Evolutionary conservation across 2,797 vertebrate genomes (phyloP).

Genomic region (Capromys pilorides): DNA sequence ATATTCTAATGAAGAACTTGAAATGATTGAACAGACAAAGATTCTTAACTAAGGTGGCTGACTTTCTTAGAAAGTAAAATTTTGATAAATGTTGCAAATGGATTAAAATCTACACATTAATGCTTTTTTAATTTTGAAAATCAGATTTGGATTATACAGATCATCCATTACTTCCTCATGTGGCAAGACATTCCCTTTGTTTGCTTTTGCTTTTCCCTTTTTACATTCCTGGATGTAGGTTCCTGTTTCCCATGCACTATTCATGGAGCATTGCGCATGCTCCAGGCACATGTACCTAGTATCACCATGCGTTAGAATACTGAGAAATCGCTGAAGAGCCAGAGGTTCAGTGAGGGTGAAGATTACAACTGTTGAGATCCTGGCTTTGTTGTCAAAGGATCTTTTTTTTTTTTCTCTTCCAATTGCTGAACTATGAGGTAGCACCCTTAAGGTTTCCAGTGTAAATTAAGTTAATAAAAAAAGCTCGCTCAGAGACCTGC

Average conservation of each 20-base stretch:
- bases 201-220: neutral
- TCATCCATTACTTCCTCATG: neutral
- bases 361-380: neutral
- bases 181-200: neutral
- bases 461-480: neutral
- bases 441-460: neutral
- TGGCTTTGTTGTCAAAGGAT: neutral
- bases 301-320: neutral
- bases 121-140: constrained; percentile 28
- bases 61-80: neutral
- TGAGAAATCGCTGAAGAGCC: neutral
- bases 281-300: neutral
- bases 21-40: neutral
- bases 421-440: neutral
- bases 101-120: constrained; percentile 4
- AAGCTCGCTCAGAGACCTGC: neutral
- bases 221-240: neutral
- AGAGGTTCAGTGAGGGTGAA: neutral
- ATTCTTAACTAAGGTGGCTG: neutral
- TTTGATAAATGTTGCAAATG: constrained; percentile 30
- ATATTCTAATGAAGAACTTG: neutral
- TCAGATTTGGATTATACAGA: neutral
- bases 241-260: neutral
- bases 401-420: neutral
- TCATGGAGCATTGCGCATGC: neutral